A percentile compares a stretch with the other conserved stretches of the same genome.
phyloP scores from a whole-genome alignment of 2,113 vertebrate genomes.

The Accipiter virgatus region DNA sequence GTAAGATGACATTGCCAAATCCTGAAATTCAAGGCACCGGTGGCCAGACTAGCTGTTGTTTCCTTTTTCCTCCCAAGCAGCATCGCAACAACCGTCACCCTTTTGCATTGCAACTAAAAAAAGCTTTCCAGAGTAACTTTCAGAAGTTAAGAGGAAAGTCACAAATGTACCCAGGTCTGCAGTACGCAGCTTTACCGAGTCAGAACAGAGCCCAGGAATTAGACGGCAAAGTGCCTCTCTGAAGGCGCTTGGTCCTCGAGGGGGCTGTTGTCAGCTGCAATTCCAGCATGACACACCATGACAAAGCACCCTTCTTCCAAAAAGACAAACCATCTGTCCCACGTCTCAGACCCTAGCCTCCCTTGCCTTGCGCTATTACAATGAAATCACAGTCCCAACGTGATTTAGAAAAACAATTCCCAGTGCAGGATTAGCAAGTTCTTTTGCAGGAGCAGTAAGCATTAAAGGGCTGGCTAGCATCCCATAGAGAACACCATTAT shows the following conservation, averaged over 20 bases:
- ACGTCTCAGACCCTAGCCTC: neutral
- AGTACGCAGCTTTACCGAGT: neutral
- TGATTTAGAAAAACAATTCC: slow-evolving; percentile 63
- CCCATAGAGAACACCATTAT: slow-evolving; percentile 31
- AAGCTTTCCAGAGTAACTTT: neutral
- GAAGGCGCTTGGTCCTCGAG: neutral
- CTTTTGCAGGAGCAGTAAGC: slow-evolving; percentile 16
- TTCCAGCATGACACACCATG: neutral
- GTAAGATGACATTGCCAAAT: neutral
- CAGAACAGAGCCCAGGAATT: neutral
- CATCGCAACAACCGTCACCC: neutral
- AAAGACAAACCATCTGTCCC: neutral
- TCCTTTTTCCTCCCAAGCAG: neutral
- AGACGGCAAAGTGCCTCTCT: neutral
- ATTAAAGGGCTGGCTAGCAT: slow-evolving; percentile 7
- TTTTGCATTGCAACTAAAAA: neutral
- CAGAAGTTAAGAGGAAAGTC: neutral
- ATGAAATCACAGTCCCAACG: slow-evolving; percentile 24
- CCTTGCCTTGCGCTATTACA: neutral
- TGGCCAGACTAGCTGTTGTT: neutral
- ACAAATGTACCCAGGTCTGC: too few species aligned
- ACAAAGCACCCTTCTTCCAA: slow-evolving; percentile 21
- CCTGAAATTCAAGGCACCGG: neutral
- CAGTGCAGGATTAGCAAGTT: slow-evolving; percentile 1
- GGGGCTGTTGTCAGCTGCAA: neutral